phyloP scores from a whole-genome alignment of 2,113 vertebrate genomes.

The Montifringilla adamsi region DNA sequence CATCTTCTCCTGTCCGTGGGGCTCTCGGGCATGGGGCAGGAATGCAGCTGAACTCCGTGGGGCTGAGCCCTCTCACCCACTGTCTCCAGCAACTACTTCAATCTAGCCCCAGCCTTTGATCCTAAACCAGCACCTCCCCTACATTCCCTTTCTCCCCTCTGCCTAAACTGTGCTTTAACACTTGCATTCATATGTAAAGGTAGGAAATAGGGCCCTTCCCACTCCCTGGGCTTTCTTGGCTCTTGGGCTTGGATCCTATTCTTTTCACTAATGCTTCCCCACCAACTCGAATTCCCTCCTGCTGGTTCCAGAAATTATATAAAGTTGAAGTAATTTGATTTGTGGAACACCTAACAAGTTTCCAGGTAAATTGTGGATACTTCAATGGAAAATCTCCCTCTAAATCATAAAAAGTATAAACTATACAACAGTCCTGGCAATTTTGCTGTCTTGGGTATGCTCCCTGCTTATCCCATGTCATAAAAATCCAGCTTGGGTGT shows the following conservation, averaged over 20 bases:
- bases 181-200: background rate
- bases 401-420: background rate
- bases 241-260: background rate
- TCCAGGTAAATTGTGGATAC: background rate
- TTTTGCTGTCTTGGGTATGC: background rate
- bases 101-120: background rate
- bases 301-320: background rate
- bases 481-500: background rate
- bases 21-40: background rate
- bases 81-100: background rate
- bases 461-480: background rate
- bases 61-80: background rate
- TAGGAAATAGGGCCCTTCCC: background rate
- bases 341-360: background rate
- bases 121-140: background rate
- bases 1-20: background rate
- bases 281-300: fast-evolving
- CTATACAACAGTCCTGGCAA: background rate
- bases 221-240: background rate
- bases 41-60: background rate
- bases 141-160: background rate
- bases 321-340: background rate
- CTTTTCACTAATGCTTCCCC: background rate
- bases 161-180: background rate
- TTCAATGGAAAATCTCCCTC: background rate